Evolutionary conservation across 1,140 invertebrate genomes (phyloP), one percentile per base, ranked within the genome.

Genomic region (Drosophila cardini): DNA sequence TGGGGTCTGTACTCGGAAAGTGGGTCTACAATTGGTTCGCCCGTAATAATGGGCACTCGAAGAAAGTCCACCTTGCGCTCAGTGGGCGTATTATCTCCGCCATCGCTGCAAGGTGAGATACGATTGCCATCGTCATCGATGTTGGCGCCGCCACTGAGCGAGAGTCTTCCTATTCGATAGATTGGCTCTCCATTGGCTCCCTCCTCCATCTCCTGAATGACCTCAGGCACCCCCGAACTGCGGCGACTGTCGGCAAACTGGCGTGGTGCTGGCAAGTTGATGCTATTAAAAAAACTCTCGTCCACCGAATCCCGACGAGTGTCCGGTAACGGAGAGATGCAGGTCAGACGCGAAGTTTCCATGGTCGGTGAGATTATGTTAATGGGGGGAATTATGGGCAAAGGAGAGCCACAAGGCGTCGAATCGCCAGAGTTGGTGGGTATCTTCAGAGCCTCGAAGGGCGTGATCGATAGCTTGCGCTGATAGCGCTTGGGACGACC

Each of bases 191-290:
- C 85, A 32, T 77, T 80, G 4, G 76, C 71, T 8, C 80, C 76
- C 55, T 91, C 91, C 58, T 92, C 91, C 13, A 91, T 67, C 68
- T 92, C 91, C 57, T 92, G 78, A 45, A 92, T 92, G 21, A 90
- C 91, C 73, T 95, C 94, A 15, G 93, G 93, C 9, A 94, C 93
- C 50, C 94, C 95, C 1, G 94, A 95, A 45, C 95, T 95, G 26
- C 95, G 94, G 53, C 95, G 93, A 78, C 95, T 94, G 71, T 96
- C 96, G 4, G 96, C 96, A 90, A 96, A 96, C 80, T 95, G 95
- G 40, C 94, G 94, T 10, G 96, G 96, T 26, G 95, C 96, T 1
- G 96, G 96, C 11, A 92, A 61, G 75, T 76, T 92, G 15, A 92
- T 86, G 50, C 86, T 76, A 56, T 87, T 94, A 11, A 94, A 90